phyloP scores from a whole-genome alignment of 1,140 invertebrate species.

The Drosophila carrolli region DNA sequence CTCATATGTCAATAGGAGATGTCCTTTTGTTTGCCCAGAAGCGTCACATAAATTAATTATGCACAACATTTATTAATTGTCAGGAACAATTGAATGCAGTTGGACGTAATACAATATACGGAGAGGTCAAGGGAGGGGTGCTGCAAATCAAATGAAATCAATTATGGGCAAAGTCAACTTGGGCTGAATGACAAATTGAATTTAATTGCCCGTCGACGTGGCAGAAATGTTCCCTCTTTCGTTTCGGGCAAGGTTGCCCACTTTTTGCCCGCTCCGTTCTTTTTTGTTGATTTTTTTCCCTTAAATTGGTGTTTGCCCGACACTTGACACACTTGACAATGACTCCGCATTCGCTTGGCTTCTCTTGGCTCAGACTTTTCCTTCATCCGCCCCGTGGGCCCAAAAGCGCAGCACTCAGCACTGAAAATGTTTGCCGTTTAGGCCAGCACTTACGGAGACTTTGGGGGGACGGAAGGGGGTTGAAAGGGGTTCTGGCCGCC shows the following conservation, averaged over 20 bases:
- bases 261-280: slow-evolving; percentile 9
- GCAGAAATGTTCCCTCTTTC: slow-evolving; percentile 26
- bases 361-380: slow-evolving; percentile 27
- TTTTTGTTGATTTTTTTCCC: slow-evolving; percentile 7
- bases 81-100: slow-evolving; percentile 67
- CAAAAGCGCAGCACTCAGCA: slow-evolving; percentile 61
- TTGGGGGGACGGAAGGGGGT: not conserved
- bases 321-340: slow-evolving; percentile 67
- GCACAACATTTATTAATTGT: slow-evolving; percentile 75
- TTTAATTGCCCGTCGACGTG: slow-evolving; percentile 67
- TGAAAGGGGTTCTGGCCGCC: slow-evolving; percentile 7
- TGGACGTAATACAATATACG: slow-evolving; percentile 34
- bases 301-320: slow-evolving; percentile 69
- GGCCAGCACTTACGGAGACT: slow-evolving; percentile 41
- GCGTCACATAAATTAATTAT: slow-evolving; percentile 71
- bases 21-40: slow-evolving; percentile 66
- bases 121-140: not conserved
- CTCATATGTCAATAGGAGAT: slow-evolving; percentile 41
- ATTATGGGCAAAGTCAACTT: slow-evolving; percentile 72
- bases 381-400: slow-evolving; percentile 28
- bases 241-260: slow-evolving; percentile 30
- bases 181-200: slow-evolving; percentile 68
- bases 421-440: slow-evolving; percentile 68
- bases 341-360: slow-evolving; percentile 55
- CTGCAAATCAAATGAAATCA: slow-evolving; percentile 70